A percentile compares a stretch with the other conserved stretches of the same genome.
phyloP scores from a whole-genome alignment of 2,797 vertebrate genomes.

The Odontamblyopus rebecca region DNA sequence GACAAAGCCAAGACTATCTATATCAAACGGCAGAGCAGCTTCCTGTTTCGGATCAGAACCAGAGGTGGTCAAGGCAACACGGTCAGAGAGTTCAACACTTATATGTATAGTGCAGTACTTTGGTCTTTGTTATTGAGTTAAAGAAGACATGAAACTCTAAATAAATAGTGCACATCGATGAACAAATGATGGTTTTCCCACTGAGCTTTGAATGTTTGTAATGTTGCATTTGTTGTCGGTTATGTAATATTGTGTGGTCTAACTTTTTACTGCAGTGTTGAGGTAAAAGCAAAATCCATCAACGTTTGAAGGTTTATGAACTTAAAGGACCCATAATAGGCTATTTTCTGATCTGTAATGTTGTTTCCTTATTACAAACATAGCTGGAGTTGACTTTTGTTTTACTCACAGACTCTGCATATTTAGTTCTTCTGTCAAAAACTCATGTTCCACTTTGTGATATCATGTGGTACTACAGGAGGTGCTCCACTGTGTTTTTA shows the following conservation, averaged over 20 bases:
- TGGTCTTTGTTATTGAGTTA: not conserved
- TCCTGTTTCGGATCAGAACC: conserved; percentile 66
- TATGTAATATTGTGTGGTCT: not conserved
- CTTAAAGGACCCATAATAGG: too few relatives aligned
- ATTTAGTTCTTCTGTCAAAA: too few relatives aligned
- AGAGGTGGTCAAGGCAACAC: conserved; percentile 44
- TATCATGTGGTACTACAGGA: too few relatives aligned
- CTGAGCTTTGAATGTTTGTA: not conserved
- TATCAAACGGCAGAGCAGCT: conserved; percentile 69
- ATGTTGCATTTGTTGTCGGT: not conserved
- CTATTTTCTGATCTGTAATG: too few relatives aligned
- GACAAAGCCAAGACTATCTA: conserved; percentile 58
- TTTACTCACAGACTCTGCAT: too few relatives aligned
- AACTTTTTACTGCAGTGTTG: not conserved
- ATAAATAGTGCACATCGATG: not conserved
- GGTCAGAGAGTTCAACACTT: conserved; percentile 4
- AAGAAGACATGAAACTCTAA: not conserved
- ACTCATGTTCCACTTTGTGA: too few relatives aligned
- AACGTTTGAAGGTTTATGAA: too few relatives aligned
- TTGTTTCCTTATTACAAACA: too few relatives aligned
- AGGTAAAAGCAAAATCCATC: too few relatives aligned
- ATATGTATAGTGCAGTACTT: not conserved
- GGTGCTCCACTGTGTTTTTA: too few relatives aligned
- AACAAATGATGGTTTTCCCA: not conserved
- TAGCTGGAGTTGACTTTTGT: too few relatives aligned